phyloP scores from a whole-genome alignment of 2,113 vertebrate genomes.

The Sminthopsis crassicaudata region DNA sequence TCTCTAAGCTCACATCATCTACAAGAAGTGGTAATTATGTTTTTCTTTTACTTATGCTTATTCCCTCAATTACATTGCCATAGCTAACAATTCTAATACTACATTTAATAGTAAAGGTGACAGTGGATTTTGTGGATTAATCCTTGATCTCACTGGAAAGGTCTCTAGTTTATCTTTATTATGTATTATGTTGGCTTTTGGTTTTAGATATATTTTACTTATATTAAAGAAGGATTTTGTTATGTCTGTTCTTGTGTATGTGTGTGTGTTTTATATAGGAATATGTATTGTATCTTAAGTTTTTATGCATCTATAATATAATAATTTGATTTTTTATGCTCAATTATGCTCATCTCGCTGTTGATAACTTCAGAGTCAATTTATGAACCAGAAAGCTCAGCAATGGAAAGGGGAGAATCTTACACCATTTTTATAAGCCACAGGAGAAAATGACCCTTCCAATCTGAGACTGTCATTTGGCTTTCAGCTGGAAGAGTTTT shows the following conservation, averaged over 20 bases:
- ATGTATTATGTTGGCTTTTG: background rate
- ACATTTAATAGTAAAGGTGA: too few relatives aligned
- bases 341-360: background rate
- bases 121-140: too few relatives aligned
- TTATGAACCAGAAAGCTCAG: background rate
- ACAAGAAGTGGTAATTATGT: too few relatives aligned
- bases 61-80: too few relatives aligned
- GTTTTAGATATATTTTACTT: background rate
- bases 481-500: background rate
- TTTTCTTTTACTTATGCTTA: too few relatives aligned
- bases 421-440: background rate
- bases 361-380: constrained; percentile 76
- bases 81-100: too few relatives aligned
- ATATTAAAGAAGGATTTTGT: background rate
- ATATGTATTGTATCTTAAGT: background rate
- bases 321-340: background rate
- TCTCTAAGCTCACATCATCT: too few relatives aligned
- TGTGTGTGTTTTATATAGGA: background rate
- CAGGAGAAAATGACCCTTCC: background rate
- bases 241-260: background rate
- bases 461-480: background rate
- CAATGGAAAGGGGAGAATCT: background rate
- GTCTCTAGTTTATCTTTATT: background rate
- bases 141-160: background rate
- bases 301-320: background rate